Conservation (phyloP, 2,113 vertebrate genomes). For the Otus sunia region DNA sequence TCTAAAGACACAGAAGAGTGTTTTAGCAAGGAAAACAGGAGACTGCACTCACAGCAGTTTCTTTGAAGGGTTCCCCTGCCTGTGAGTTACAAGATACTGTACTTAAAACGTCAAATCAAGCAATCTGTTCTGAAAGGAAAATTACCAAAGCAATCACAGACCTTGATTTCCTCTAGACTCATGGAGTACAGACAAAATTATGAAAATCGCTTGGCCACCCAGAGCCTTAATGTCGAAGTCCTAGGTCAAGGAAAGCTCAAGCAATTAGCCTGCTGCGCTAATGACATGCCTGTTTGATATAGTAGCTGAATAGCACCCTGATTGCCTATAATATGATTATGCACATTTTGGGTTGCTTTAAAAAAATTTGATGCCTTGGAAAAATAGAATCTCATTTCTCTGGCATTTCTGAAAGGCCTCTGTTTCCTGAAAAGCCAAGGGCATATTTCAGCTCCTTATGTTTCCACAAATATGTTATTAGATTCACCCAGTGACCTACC, state of each 20-base stretch:
- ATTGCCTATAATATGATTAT: conserved; percentile 39
- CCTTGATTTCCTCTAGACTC: conserved; percentile 30
- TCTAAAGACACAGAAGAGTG: background rate
- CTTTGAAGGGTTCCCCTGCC: conserved; percentile 6
- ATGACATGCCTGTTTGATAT: conserved; percentile 54
- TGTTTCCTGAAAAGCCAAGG: conserved; percentile 32
- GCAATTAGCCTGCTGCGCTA: conserved; percentile 61
- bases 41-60: background rate
- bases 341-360: background rate
- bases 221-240: conserved; percentile 23
- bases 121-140: conserved; percentile 66
- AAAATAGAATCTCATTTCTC: conserved; percentile 50
- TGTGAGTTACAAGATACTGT: conserved; percentile 47
- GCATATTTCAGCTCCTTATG: conserved; percentile 1
- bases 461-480: conserved; percentile 3
- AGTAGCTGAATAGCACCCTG: conserved; percentile 35
- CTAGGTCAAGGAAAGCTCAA: conserved; percentile 56
- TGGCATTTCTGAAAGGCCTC: conserved; percentile 10
- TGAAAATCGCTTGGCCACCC: conserved; percentile 64
- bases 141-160: conserved; percentile 56
- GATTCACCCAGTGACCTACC: conserved; percentile 13
- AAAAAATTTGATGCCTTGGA: conserved; percentile 3
- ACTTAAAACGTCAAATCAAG: conserved; percentile 45
- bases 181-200: conserved; percentile 21
- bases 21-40: background rate